Base-by-base conservation (phyloP, 2,888 invertebrate genomes). In the Diadegma fenestrale region DNA sequence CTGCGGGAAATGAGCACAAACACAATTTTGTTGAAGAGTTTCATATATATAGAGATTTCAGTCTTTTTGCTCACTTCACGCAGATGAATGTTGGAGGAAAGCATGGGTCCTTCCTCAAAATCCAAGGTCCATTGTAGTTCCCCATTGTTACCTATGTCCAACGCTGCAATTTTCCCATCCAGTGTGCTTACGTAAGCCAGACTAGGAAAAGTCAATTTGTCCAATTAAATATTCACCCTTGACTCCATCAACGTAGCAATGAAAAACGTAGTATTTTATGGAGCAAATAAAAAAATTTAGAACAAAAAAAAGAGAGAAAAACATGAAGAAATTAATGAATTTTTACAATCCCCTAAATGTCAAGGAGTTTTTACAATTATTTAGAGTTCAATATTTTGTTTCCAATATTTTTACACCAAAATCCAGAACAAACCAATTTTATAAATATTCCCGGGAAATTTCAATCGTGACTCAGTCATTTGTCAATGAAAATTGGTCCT, bases 31-130 rank as follows among this genome's bases (percentile, higher is more conserved):
- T n/a, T n/a, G n/a, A n/a, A n/a, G n/a, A n/a, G n/a, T n/a, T n/a
- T n/a, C n/a, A n/a, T n/a, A n/a, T n/a, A n/a, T n/a, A n/a, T n/a
- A n/a, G n/a, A n/a, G n/a, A n/a, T 22, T 48, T 48, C 14, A 14
- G 26, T 26, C 14, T 26, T 4, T 12, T 10, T 22, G 8, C 14
- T 75, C 71, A 98, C 97, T 95, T 98, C 98, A 89, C 98, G 95
- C 90, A 96, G 96, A 92, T 98, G 98, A 90, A 99, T 97, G 92
- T 97, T 98, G 0, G 99, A 99, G 2, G 97, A 97, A 45, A 99
- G 95, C 88, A 99, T 95, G 0, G 98, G 96, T 26, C 96, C 95
- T 17, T 96, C 95, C 77, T 97, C 97, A 30, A 98, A 97, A 83
- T 96, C 95, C 77, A 98, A 92, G 87, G 96, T 96, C 99, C 99